Evolutionary conservation across 2,888 invertebrate species (phyloP).

Genomic region (Aspidapion aeneum): DNA sequence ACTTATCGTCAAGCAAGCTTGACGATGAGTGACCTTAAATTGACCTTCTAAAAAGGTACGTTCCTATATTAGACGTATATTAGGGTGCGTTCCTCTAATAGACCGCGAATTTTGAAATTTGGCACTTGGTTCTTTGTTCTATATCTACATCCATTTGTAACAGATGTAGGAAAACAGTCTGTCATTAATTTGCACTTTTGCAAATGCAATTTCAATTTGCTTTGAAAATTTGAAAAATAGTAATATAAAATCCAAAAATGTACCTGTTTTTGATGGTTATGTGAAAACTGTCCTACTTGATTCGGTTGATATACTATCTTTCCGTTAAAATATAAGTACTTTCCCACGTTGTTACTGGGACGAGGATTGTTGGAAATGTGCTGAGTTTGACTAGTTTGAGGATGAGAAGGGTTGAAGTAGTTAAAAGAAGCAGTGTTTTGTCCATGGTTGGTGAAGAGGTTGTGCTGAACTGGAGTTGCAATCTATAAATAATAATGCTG

Average conservation of each 20-base stretch:
- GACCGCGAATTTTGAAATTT: too few species aligned
- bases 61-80: too few species aligned
- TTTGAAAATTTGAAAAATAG: too few species aligned
- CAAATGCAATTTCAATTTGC: too few species aligned
- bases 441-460: slow-evolving; percentile 31
- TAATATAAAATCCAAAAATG: background rate
- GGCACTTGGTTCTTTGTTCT: too few species aligned
- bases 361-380: background rate
- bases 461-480: slow-evolving; percentile 36
- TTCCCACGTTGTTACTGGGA: slow-evolving; percentile 31
- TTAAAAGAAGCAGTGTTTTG: slow-evolving; percentile 27
- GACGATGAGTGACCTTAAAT: too few species aligned
- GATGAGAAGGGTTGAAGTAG: slow-evolving; percentile 13
- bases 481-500: slow-evolving; percentile 15
- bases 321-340: slow-evolving; percentile 35
- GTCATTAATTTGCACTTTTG: too few species aligned
- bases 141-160: too few species aligned
- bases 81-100: too few species aligned
- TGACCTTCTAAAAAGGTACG: too few species aligned
- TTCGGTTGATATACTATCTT: slow-evolving; percentile 32
- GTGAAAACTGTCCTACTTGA: slow-evolving; percentile 3
- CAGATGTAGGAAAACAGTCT: too few species aligned
- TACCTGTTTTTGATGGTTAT: background rate
- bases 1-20: too few species aligned
- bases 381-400: slow-evolving; percentile 7